phyloP scores from a whole-genome alignment of 1,140 invertebrate genomes.

The Drosophila ambigua region DNA sequence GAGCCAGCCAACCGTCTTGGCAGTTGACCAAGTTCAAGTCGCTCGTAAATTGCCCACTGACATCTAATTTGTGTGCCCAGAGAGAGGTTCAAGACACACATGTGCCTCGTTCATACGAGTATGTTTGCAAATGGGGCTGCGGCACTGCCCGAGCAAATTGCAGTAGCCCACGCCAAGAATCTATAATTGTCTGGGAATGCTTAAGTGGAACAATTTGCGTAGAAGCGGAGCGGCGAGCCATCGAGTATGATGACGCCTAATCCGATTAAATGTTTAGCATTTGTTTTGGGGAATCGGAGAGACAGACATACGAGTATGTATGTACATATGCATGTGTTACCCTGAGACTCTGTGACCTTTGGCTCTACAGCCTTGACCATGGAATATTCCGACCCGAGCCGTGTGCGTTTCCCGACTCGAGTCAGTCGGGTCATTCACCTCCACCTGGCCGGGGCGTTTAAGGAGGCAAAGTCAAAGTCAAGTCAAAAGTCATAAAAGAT shows the following conservation, averaged over 20 bases:
- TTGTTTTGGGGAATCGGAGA: too few species aligned
- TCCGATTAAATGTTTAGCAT: too few species aligned
- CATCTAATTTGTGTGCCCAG: conserved; percentile 54
- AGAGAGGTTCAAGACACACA: too few species aligned
- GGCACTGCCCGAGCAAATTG: conserved; percentile 42
- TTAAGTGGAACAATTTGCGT: not conserved
- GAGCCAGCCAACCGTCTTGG: conserved; percentile 15
- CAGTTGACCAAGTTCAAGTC: conserved; percentile 46
- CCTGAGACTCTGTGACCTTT: not conserved
- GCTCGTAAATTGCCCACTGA: conserved; percentile 45
- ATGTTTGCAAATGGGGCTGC: conserved; percentile 20
- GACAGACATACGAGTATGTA: too few species aligned
- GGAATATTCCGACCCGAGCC: conserved; percentile 37
- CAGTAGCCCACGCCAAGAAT: conserved; percentile 52
- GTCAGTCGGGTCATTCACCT: conserved; percentile 69
- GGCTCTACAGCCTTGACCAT: conserved; percentile 28
- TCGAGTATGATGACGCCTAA: too few species aligned
- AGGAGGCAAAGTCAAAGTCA: conserved; percentile 64
- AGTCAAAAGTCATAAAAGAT: conserved; percentile 81
- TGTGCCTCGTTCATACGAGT: too few species aligned
- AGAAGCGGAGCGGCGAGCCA: not conserved
- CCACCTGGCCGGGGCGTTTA: conserved; percentile 32
- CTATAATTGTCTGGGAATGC: conserved; percentile 41
- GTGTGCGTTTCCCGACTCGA: conserved; percentile 18
- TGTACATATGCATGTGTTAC: too few species aligned